Conservation (phyloP, 2,113 vertebrate genomes). For the Anolis sagrei region DNA sequence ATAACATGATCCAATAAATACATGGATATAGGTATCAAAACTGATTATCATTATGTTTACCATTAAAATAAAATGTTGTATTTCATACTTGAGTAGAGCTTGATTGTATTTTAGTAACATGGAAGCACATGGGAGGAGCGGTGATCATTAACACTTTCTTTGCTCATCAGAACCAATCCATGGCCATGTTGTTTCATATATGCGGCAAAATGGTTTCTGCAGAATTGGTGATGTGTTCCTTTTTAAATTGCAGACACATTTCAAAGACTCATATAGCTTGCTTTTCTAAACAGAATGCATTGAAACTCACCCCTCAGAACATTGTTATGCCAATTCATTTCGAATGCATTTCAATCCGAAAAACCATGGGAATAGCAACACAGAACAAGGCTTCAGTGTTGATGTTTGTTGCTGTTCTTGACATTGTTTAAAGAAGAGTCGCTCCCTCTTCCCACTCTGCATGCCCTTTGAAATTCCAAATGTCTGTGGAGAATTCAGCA, state of each 20-base stretch:
- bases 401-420: not conserved
- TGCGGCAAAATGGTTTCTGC: not conserved
- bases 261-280: not conserved
- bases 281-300: not conserved
- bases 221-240: not conserved
- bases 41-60: not conserved
- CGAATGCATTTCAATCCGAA: not conserved
- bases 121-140: not conserved
- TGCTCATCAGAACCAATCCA: not conserved
- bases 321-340: not conserved
- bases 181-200: not conserved
- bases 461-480: constrained; percentile 11
- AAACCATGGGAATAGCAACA: not conserved
- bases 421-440: not conserved
- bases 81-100: not conserved
- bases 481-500: not conserved
- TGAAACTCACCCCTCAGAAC: not conserved
- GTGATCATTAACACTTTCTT: not conserved
- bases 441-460: not conserved
- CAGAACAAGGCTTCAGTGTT: not conserved
- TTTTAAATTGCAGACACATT: not conserved
- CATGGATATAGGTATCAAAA: not conserved
- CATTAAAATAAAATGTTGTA: not conserved
- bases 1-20: no score
- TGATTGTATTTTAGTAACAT: not conserved